These are phyloP conservation scores for Holacanthus passer DNA, from an alignment of 2,113 vertebrate species.

Conservation along the genomic window DNA sequence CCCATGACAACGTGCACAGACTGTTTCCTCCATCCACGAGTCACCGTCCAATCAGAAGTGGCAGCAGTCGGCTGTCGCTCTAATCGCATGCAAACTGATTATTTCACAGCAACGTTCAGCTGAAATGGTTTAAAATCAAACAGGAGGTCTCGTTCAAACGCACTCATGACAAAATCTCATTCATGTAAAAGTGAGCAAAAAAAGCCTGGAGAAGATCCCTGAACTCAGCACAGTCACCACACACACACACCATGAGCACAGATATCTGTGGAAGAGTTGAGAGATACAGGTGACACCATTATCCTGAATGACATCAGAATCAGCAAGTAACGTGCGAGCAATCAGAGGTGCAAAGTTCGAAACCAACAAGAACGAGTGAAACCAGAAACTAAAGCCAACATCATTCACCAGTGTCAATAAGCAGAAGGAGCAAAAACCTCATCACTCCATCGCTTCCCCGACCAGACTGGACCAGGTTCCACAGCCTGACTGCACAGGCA, in stretches of 20 bases:
- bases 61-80: constrained; percentile 16
- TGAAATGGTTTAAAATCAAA: background rate
- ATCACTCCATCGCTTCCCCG: background rate
- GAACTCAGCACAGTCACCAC: background rate
- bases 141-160: background rate
- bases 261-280: no score
- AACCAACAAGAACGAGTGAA: background rate
- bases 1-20: background rate
- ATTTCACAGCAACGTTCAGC: constrained; percentile 23
- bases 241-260: background rate
- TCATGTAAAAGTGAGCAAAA: no score
- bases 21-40: background rate
- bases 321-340: background rate
- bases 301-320: background rate
- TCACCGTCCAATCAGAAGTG: background rate
- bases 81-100: constrained; percentile 15
- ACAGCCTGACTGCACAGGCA: background rate
- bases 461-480: background rate
- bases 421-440: background rate
- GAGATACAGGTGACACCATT: background rate
- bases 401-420: background rate
- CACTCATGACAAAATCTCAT: background rate
- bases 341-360: background rate
- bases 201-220: background rate
- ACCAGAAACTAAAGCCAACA: background rate